Evolutionary conservation across 1,140 invertebrate genomes (phyloP), one percentile per base, ranked within the genome.

Genomic region (Trichogramma pretiosum): DNA sequence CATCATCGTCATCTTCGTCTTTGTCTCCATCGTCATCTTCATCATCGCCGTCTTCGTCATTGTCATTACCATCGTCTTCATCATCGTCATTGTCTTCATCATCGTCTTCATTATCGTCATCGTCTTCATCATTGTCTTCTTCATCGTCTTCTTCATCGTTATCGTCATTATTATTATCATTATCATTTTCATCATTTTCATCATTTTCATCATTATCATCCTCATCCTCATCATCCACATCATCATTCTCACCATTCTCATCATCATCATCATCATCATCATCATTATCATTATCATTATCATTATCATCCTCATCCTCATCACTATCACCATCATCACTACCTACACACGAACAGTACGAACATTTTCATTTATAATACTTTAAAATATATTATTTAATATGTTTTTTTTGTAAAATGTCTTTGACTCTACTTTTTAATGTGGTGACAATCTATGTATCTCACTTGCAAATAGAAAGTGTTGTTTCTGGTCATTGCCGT

Each of bases 281-380:
- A 52, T 72, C 60, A 43, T 73, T 56, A 28, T 69, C 61, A 47
- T 73, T 66, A 48, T 73, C 63, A 53, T 74, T 64, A 42, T 68
- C 59, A 52, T 74, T 65, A 54, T 70, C 63, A 52, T 66, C 68
- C 40, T 73, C 63, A 51, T 74, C 63, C 36, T 75, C 65, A 44
- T 74, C 66, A 46, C 75, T 69, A 57, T 75, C 70, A 57, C 77
- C 72, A 52, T 75, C 70, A 53, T 78, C 69, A 47, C 75, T 68
- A 51, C 74, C 70, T 56, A 72, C 64, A 33, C 70, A 52, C 52
- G 56, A 57, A 57, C 52, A 57, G 51, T 53, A 62, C 40, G 49
- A 51, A 52, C 46, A n/a, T n/a, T n/a, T n/a, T n/a, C n/a, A n/a
- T n/a, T n/a, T n/a, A 22, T 50, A 36, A 45, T 40, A 40, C 23